Evolutionary conservation across 23 tunicate genomes (phyloP).

Genomic region (Ascidia mentula): DNA sequence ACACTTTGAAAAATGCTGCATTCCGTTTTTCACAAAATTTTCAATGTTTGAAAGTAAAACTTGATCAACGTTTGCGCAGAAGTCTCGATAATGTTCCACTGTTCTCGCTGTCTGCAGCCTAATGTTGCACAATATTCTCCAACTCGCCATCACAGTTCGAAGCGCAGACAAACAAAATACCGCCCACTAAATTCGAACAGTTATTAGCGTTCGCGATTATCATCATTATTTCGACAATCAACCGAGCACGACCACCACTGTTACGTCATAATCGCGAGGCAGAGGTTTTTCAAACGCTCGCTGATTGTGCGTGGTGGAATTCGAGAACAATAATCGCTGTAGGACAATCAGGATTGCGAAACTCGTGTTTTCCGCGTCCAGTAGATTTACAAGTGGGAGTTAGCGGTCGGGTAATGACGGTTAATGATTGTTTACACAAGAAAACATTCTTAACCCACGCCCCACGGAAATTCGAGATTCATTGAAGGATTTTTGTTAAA

Average conservation of each 20-base stretch:
- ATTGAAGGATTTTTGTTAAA: too few species aligned
- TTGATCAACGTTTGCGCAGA: too few species aligned
- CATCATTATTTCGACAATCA: background rate
- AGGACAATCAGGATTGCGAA: background rate
- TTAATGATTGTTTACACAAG: background rate
- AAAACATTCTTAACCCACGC: background rate
- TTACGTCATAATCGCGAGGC: conserved; percentile 6
- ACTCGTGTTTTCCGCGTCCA: background rate
- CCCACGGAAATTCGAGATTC: too few species aligned
- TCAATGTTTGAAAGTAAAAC: too few species aligned
- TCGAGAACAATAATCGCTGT: background rate
- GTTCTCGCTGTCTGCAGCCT: too few species aligned
- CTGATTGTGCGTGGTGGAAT: conserved; percentile 10
- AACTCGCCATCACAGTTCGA: too few species aligned
- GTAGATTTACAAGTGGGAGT: background rate
- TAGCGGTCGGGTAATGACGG: background rate
- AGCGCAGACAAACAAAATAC: background rate
- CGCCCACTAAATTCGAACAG: background rate
- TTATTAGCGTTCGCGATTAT: conserved; percentile 5
- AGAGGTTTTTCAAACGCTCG: conserved; percentile 2
- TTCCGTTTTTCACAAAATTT: too few species aligned
- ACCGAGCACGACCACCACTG: background rate
- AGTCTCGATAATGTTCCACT: too few species aligned
- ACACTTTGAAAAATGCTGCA: too few species aligned
- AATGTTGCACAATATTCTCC: too few species aligned